These are phyloP conservation scores for Carcina quercana DNA, from an alignment of 2,888 invertebrate genomes.

Conservation along the genomic window DNA sequence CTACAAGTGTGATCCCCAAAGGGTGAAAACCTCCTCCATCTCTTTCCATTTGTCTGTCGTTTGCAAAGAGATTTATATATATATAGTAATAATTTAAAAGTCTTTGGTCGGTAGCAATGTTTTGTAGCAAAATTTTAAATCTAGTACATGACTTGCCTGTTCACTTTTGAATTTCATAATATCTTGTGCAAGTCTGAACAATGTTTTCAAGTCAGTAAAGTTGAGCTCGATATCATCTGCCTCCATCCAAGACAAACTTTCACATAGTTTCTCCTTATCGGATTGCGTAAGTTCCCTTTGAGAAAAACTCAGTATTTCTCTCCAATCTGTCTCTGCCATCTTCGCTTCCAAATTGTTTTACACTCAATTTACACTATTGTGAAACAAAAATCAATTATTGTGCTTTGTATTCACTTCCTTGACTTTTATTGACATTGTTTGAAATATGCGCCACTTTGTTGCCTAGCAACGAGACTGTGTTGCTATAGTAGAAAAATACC, in stretches of 20 bases:
- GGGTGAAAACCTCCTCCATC: too few relatives aligned
- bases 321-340: slow-evolving; percentile 74
- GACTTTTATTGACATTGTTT: slow-evolving; percentile 3
- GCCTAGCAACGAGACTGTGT: slow-evolving; percentile 34
- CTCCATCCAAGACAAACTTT: slow-evolving; percentile 76
- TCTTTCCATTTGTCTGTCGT: too few relatives aligned
- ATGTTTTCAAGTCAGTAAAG: slow-evolving; percentile 67
- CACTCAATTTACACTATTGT: too few relatives aligned
- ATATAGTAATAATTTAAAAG: too few relatives aligned
- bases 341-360: too few relatives aligned
- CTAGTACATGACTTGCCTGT: slow-evolving; percentile 61
- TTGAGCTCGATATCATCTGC: slow-evolving; percentile 73
- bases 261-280: slow-evolving; percentile 78
- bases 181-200: slow-evolving; percentile 78
- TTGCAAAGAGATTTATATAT: too few relatives aligned
- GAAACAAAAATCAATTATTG: too few relatives aligned
- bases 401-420: too few relatives aligned
- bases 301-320: slow-evolving; percentile 69
- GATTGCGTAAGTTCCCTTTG: slow-evolving; percentile 71
- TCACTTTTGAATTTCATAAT: slow-evolving; percentile 80
- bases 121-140: background rate
- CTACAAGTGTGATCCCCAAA: too few relatives aligned
- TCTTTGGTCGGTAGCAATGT: too few relatives aligned
- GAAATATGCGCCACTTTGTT: slow-evolving; percentile 21
- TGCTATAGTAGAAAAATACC: too few relatives aligned